These are phyloP conservation scores for Xyrauchen texanus DNA, from an alignment of 2,113 vertebrate genomes.

Conservation along the genomic window DNA sequence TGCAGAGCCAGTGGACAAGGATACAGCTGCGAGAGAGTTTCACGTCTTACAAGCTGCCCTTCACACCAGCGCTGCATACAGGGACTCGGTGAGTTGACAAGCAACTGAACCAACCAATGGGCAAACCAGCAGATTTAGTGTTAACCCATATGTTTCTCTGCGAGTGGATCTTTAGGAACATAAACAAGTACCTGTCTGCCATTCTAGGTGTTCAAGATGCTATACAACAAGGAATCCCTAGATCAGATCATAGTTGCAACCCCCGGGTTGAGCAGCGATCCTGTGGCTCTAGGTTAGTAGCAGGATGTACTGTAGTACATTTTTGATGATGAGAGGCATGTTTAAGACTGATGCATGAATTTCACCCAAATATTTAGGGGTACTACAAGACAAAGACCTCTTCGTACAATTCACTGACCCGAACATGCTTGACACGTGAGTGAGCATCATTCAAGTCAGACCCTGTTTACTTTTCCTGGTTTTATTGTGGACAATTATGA, in stretches of 20 bases:
- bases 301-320: not conserved
- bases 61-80: conserved; percentile 84
- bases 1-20: conserved; percentile 83
- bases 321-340: not conserved
- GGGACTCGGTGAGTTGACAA: conserved; percentile 76
- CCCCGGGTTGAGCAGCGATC: conserved; percentile 82
- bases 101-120: not conserved
- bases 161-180: too few species aligned
- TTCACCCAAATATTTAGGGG: conserved; percentile 66
- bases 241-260: conserved; percentile 88
- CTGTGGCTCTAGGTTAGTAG: conserved; percentile 80
- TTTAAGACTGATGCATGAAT: not conserved
- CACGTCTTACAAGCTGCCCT: conserved; percentile 83
- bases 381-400: conserved; percentile 87
- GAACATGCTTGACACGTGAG: conserved; percentile 86
- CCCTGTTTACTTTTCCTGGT: too few species aligned
- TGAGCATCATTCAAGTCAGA: conserved; percentile 22
- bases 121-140: not conserved
- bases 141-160: too few species aligned
- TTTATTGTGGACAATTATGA: too few species aligned
- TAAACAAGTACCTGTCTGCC: not conserved
- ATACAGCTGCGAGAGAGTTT: conserved; percentile 81
- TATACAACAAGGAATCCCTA: conserved; percentile 83
- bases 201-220: conserved; percentile 85
- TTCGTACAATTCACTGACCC: conserved; percentile 89